Evolutionary conservation across 2,888 invertebrate species (phyloP), one percentile per base, ranked within the genome.

Genomic region (Hyposoter didymator): DNA sequence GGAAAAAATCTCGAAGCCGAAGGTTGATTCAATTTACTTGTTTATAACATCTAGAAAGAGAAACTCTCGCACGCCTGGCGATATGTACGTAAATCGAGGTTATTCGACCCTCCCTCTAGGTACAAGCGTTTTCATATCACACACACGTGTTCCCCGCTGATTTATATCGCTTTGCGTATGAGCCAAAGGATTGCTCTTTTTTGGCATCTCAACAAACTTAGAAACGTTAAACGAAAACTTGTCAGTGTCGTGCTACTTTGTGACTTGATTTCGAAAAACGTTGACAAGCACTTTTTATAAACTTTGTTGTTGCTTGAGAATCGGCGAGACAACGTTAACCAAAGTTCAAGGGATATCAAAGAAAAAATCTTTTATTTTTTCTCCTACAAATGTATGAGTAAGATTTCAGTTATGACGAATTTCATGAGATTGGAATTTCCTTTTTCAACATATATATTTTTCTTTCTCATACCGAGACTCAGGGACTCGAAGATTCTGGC

Each of bases 21-120:
- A 76, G 72, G 81, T 78, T 43, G 81, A 81, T 81, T 84, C 76
- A 67, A 81, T 84, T 81, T 55, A 22, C 47, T 78, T 73, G 45
- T 67, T 78, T 78, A 52, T 52, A 67, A 39, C 17, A 67, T 39
- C n/a, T 67, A 73, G 67, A 78, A 73, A 32, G 76, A 67, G 76
- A 81, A 81, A 84, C n/a, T 39, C 62, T 67, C 75, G 35, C 69
- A 55, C 62, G 49, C 43, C 64, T 70, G 35, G 64, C 10, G 45
- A 43, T 75, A 70, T 52, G 43, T 28, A 62, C 28, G 43, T 75
- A 55, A 64, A 66, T 70, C 70, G n/a, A 75, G 35, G 70, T 62
- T 43, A 32, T 74, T 17, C 62, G n/a, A 45, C 43, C 45, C 52
- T 19, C 17, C 8, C 49, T 10, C 6, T 10, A 39, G 39, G 52